Evolutionary conservation across 2,113 vertebrate genomes (phyloP).

Genomic region (Ammodytes marinus): DNA sequence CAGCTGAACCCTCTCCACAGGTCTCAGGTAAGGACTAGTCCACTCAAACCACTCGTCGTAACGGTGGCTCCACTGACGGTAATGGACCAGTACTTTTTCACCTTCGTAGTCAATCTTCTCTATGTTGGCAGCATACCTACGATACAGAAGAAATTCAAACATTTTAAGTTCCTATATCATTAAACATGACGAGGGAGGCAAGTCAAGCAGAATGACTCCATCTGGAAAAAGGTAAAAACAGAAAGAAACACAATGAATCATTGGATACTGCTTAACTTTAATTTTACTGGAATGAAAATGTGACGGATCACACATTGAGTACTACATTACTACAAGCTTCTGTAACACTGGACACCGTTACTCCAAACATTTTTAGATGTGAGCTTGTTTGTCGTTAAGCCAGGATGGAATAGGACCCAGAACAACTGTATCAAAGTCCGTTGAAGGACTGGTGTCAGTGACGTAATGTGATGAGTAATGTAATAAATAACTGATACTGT

Average conservation of each 20-base stretch:
- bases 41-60: slow-evolving; percentile 99
- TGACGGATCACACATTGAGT: neutral
- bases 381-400: neutral
- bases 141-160: slow-evolving; percentile 27
- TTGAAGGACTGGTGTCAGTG: neutral
- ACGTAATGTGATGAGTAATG: neutral
- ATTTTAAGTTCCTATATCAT: neutral
- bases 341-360: neutral
- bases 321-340: neutral
- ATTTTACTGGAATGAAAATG: too few species aligned
- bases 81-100: slow-evolving; percentile 97
- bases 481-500: neutral
- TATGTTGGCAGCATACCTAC: slow-evolving; percentile 95
- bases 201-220: neutral
- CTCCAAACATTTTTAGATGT: neutral
- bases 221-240: slow-evolving; percentile 13
- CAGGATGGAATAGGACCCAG: neutral
- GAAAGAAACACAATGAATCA: slow-evolving; percentile 1
- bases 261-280: neutral
- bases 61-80: slow-evolving; percentile 98
- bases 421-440: neutral
- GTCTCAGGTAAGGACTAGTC: slow-evolving; percentile 96
- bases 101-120: slow-evolving; percentile 96
- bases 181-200: neutral
- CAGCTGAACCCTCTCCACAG: slow-evolving; percentile 95